Evolutionary conservation across 1,140 invertebrate genomes (phyloP).

Genomic region (Ceratitis capitata): DNA sequence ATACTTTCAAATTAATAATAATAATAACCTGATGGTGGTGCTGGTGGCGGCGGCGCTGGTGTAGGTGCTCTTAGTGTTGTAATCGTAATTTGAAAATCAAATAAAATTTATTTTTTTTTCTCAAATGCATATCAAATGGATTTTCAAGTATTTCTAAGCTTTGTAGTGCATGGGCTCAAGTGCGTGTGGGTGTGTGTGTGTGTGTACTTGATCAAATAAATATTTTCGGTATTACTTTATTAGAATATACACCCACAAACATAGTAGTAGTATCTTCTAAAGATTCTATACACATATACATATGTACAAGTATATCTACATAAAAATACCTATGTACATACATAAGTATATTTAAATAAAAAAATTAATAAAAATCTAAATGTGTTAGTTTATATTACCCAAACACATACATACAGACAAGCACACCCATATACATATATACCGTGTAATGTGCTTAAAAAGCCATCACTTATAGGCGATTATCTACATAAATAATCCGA

Average conservation of each 20-base stretch:
- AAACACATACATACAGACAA: neutral
- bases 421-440: neutral
- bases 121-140: neutral
- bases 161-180: neutral
- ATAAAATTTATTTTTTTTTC: neutral
- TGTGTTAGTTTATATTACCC: neutral
- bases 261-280: no score
- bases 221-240: no score
- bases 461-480: conserved; percentile 36
- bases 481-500: conserved; percentile 37
- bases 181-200: neutral
- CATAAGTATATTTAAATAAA: neutral
- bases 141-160: neutral
- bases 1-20: conserved; percentile 15
- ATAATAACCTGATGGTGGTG: no score
- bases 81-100: conserved; percentile 27
- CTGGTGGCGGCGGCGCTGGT: no score
- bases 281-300: neutral
- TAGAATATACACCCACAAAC: no score
- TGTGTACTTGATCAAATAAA: neutral
- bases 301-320: neutral
- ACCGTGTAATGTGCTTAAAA: neutral
- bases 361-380: neutral
- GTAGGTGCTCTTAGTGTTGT: no score
- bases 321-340: neutral